Evolutionary conservation across 2,888 invertebrate genomes (phyloP).

Genomic region (Orgyia antiqua): DNA sequence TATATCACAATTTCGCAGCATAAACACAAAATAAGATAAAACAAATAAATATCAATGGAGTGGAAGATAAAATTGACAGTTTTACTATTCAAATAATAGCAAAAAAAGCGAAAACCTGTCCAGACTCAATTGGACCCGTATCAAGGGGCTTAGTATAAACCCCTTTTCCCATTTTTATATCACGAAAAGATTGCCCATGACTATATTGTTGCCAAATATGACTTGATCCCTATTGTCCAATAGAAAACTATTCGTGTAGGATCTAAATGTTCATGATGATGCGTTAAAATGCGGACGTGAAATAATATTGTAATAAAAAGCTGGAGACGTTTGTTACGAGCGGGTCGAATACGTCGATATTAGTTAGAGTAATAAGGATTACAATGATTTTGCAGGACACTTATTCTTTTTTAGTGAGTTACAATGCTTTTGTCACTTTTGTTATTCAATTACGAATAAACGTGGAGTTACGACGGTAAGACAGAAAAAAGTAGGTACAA

Average conservation of each 20-base stretch:
- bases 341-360: too few species aligned
- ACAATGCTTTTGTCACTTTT: too few species aligned
- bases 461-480: too few species aligned
- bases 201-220: conserved; percentile 69
- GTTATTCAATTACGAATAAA: too few species aligned
- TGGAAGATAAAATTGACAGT: conserved; percentile 61
- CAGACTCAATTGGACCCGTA: conserved; percentile 72
- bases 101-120: conserved; percentile 66
- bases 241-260: conserved; percentile 33
- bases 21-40: conserved; percentile 34
- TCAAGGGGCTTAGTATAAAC: conserved; percentile 71
- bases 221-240: conserved; percentile 56
- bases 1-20: conserved; percentile 16
- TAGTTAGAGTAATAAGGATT: too few species aligned
- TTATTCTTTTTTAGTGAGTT: too few species aligned
- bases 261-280: conserved; percentile 21
- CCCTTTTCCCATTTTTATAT: conserved; percentile 72
- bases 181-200: conserved; percentile 67
- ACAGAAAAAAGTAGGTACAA: too few species aligned
- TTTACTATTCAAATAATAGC: conserved; percentile 71
- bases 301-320: conserved; percentile 4
- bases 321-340: conserved; percentile 1
- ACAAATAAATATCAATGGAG: conserved; percentile 62
- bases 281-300: conserved; percentile 9
- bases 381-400: too few species aligned